Evolutionary conservation across 2,888 invertebrate genomes (phyloP), one percentile per base, ranked within the genome.

Genomic region (Caenorhabditis afra): DNA sequence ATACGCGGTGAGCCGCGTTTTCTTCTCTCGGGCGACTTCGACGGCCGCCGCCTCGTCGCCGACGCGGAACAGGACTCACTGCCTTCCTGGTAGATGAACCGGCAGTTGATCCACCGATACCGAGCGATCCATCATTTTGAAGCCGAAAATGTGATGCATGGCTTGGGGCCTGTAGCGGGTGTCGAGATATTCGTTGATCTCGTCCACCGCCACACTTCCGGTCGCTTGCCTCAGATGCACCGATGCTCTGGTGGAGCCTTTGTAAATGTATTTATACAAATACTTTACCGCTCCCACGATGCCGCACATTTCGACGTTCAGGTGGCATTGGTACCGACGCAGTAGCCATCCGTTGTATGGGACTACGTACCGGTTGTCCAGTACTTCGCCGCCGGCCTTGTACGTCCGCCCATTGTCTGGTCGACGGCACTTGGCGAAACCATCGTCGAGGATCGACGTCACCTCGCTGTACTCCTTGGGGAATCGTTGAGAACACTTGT

Each of bases 401-500:
- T 62, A 37, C 2, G 74, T 20, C n/a, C 39, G 81, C 53, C 84
- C 86, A 84, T 65, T 83, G 52, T 68, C 85, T 81, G 77, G 80
- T 57, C 91, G 73, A 14, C 87, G 55, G 77, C 91, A 91, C 16
- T 64, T 10, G 0, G 91, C 90, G 82, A 91, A 91, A 18, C 90
- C 90, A 77, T 91, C 88, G 5, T 73, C 77, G 0, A 86, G 85
- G 8, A 87, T 81, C 8, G 67, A 39, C 14, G 91, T 91, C 37
- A 75, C 80, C 11, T 81, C 67, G 5, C 37, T 16, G 68, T 88
- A 87, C 1, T 81, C 74, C 68, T 89, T 88, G n/a, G 91, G 91
- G 78, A 87, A 91, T 10, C 82, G 81, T 82, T 92, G 91, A 0
- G 86, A 81, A 84, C 91, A 92, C 1, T 22, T 58, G 10, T 39